Conservation (phyloP, 1,140 invertebrate genomes). For the Orchesella cincta region DNA sequence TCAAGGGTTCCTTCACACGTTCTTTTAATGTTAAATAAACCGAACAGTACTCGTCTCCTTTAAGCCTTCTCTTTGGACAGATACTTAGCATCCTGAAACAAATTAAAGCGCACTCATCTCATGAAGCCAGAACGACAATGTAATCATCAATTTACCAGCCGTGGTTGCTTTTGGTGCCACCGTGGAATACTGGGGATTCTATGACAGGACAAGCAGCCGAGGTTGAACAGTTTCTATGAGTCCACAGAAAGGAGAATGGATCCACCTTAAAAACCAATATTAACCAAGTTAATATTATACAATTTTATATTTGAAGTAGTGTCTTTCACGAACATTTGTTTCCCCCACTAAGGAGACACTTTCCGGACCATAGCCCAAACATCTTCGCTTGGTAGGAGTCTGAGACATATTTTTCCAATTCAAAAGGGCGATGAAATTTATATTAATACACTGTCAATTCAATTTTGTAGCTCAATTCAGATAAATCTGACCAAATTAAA, state of each 20-base stretch:
- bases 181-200: constrained; percentile 46
- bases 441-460: too few relatives aligned
- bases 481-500: too few relatives aligned
- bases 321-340: constrained; percentile 39
- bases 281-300: too few relatives aligned
- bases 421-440: too few relatives aligned
- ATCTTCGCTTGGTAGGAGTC: constrained; percentile 39
- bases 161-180: constrained; percentile 48
- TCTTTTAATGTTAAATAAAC: constrained; percentile 45
- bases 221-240: constrained; percentile 41
- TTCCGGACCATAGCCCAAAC: constrained; percentile 45
- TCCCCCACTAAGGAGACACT: constrained; percentile 46
- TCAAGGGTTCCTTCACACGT: constrained; percentile 47
- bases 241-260: constrained; percentile 49
- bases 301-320: not conserved
- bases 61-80: constrained; percentile 46
- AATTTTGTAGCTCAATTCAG: too few relatives aligned
- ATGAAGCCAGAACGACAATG: not conserved
- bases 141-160: constrained; percentile 44
- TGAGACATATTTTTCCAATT: too few relatives aligned
- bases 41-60: constrained; percentile 48
- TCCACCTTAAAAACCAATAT: constrained; percentile 42
- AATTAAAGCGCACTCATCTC: not conserved
- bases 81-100: constrained; percentile 46
- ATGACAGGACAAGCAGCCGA: constrained; percentile 43